Percentiles rank a stretch among this genome's conserved stretches.
phyloP scores from a whole-genome alignment of 1,140 invertebrate genomes.

The Riptortus pedestris region DNA sequence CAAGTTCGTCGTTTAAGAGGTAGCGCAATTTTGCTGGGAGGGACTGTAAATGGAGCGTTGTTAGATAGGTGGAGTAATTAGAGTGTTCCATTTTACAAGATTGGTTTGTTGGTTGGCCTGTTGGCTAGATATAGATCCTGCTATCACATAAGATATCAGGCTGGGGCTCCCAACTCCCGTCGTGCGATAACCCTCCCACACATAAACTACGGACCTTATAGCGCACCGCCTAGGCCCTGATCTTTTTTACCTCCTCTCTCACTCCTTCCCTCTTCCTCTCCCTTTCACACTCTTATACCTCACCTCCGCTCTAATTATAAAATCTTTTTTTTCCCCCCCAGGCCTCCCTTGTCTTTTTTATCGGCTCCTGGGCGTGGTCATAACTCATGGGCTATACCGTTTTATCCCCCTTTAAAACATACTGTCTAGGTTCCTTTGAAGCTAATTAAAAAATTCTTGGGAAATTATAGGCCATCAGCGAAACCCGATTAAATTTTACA shows the following conservation, averaged over 20 bases:
- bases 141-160: too few relatives aligned
- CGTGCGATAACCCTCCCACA: not conserved
- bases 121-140: too few relatives aligned
- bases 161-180: too few relatives aligned
- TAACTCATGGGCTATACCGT: constrained; percentile 9
- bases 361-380: not conserved
- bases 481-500: too few relatives aligned
- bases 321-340: not conserved
- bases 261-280: not conserved
- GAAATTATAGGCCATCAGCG: too few relatives aligned
- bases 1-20: too few relatives aligned
- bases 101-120: too few relatives aligned
- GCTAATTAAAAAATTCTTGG: not conserved
- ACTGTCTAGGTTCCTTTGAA: not conserved
- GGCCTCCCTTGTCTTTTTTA: not conserved
- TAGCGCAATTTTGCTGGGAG: too few relatives aligned
- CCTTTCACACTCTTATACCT: constrained; percentile 7
- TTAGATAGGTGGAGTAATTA: too few relatives aligned
- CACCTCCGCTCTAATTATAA: constrained; percentile 12
- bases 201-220: constrained; percentile 1
- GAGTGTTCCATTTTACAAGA: too few relatives aligned
- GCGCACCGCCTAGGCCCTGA: not conserved
- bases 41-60: too few relatives aligned
- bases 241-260: not conserved
- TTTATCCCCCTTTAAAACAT: not conserved